A percentile compares a stretch with the other conserved stretches of the same genome.
These are phyloP conservation scores for Dynastes hyllus DNA, from an alignment of 2,888 invertebrate genomes.

Conservation along the genomic window DNA sequence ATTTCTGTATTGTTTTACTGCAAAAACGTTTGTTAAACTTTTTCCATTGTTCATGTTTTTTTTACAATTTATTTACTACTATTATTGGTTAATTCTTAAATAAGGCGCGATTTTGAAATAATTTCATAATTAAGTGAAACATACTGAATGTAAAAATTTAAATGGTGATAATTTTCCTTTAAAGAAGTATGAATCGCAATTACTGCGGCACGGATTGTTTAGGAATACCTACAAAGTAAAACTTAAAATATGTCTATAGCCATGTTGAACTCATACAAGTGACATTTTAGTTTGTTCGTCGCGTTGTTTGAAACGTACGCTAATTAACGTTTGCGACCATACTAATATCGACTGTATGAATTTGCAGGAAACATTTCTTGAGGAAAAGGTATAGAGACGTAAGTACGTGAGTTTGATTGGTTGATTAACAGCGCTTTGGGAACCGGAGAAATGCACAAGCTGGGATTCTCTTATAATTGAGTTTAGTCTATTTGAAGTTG, in stretches of 20 bases:
- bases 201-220: neutral
- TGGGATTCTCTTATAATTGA: slow-evolving; percentile 60
- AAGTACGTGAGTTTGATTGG: slow-evolving; percentile 56
- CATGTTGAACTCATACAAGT: slow-evolving; percentile 35
- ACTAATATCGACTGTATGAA: slow-evolving; percentile 32
- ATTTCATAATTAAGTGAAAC: too few species aligned
- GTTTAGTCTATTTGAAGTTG: slow-evolving; percentile 54
- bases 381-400: neutral
- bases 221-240: slow-evolving; percentile 41
- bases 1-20: too few species aligned
- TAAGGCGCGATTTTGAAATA: too few species aligned
- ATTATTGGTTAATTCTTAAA: too few species aligned
- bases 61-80: too few species aligned
- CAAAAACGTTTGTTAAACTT: too few species aligned
- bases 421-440: slow-evolving; percentile 56
- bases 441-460: slow-evolving; percentile 55
- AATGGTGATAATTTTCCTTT: slow-evolving; percentile 33
- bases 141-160: too few species aligned
- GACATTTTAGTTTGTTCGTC: slow-evolving; percentile 40
- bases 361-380: slow-evolving; percentile 37
- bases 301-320: slow-evolving; percentile 30
- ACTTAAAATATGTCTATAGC: slow-evolving; percentile 7
- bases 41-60: too few species aligned
- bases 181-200: neutral
- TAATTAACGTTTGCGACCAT: slow-evolving; percentile 45